Evolutionary conservation across 2,888 invertebrate species (phyloP), one percentile per base, ranked within the genome.

Genomic region (Cerastis leucographa): DNA sequence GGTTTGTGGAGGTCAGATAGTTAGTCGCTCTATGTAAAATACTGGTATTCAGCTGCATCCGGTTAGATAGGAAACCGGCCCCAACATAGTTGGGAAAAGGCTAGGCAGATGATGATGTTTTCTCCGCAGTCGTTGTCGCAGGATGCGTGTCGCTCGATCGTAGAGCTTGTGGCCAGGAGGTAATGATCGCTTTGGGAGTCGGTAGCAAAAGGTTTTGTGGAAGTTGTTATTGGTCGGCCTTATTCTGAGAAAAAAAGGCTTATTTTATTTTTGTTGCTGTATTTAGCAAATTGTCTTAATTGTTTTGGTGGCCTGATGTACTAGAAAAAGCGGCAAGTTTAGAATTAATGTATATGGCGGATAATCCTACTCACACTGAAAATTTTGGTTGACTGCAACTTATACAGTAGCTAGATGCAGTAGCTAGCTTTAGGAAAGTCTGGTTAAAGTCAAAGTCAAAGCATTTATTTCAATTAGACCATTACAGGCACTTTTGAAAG

Each of bases 241-340:
- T 29, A 78, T 46, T 62, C 14, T n/a, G 12, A n/a, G 1, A 22
- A n/a, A 68, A 44, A 4, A 6, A 7, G 11, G 12, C 0, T 25
- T 25, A 22, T 76, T 65, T 75, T 65, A 22, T 64, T 49, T 29
- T 75, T 74, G 19, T 22, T 35, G 14, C n/a, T 56, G 14, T 14
- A 19, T 5, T 5, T n/a, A n/a, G 29, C 17, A n/a, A 29, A 4
- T 35, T 0, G 5, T 29, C 25, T 25, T 14, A 19, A 12, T 44
- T 1, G 12, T 17, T n/a, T 67, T 29, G 5, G 29, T 71, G 68
- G 19, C 7, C n/a, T 35, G 11, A 35, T 35, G 44, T 19, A 5
- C 3, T 35, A 9, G n/a, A 35, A 12, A 46, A 71, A 25, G 14
- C 51, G 22, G 51, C 11, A 1, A 11, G 19, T 3, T 40, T n/a